Conservation (phyloP, 2,797 vertebrate species). For the Zalophus californianus region DNA sequence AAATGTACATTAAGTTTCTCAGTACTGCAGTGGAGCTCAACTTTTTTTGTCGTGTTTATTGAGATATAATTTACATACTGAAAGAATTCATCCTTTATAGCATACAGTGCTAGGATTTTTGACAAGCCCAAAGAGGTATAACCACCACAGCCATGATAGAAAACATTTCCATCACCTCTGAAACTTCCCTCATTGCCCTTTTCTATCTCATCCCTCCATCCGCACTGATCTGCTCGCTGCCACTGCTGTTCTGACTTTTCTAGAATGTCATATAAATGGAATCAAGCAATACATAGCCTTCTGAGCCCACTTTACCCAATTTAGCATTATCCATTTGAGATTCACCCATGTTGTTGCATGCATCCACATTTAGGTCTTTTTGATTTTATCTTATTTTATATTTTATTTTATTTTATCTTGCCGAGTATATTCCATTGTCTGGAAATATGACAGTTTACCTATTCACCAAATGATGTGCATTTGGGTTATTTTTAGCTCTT, state of each 20-base stretch:
- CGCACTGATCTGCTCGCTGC: neutral
- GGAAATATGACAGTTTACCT: neutral
- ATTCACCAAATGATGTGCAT: neutral
- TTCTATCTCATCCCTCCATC: neutral
- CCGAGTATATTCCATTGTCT: neutral
- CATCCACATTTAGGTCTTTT: neutral
- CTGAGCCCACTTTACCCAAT: neutral
- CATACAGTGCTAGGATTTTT: neutral
- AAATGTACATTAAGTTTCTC: neutral
- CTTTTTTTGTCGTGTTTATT: neutral
- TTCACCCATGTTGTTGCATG: neutral
- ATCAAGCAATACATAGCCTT: neutral
- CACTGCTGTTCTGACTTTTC: neutral
- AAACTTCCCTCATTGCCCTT: neutral
- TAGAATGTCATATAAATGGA: neutral
- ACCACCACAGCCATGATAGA: neutral
- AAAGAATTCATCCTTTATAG: neutral
- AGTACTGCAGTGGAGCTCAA: neutral
- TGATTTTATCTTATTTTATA: neutral
- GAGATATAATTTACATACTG: neutral
- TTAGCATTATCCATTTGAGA: neutral
- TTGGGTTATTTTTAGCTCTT: neutral
- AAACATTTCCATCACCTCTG: neutral
- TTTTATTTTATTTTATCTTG: neutral
- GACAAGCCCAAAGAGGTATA: neutral